These are phyloP conservation scores for Actinia equina DNA, from an alignment of 64 coral and sea anemone species.

Conservation along the genomic window DNA sequence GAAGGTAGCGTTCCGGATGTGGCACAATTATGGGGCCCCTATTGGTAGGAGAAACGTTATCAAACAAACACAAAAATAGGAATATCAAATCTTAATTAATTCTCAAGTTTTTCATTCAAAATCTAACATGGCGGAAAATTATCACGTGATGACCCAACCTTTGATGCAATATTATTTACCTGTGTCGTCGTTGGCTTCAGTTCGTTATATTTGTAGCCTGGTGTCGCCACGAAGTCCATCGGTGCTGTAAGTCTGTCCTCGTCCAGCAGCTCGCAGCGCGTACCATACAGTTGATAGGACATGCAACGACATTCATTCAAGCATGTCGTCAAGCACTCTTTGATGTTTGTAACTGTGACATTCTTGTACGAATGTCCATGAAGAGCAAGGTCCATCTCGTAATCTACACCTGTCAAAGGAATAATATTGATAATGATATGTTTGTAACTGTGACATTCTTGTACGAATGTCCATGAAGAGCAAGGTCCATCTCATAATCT, in stretches of 20 bases:
- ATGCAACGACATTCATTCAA: slow-evolving; percentile 10
- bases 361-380: background rate
- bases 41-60: background rate
- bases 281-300: slow-evolving; percentile 21
- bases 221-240: background rate
- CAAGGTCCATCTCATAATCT: background rate
- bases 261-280: slow-evolving; percentile 29
- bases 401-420: background rate
- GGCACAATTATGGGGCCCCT: background rate
- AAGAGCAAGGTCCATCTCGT: background rate
- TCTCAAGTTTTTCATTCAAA: too few relatives aligned
- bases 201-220: slow-evolving; percentile 27
- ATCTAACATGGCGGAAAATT: too few relatives aligned
- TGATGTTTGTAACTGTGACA: background rate
- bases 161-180: background rate
- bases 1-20: background rate
- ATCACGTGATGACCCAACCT: too few relatives aligned
- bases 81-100: too few relatives aligned
- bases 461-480: background rate
- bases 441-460: background rate
- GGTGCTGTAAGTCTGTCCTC: slow-evolving; percentile 23
- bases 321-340: background rate
- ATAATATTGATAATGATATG: background rate
- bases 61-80: too few relatives aligned
- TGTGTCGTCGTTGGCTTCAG: background rate